Conservation (phyloP, 2,888 invertebrate species). For the Rhagophthalmus giganteus region DNA sequence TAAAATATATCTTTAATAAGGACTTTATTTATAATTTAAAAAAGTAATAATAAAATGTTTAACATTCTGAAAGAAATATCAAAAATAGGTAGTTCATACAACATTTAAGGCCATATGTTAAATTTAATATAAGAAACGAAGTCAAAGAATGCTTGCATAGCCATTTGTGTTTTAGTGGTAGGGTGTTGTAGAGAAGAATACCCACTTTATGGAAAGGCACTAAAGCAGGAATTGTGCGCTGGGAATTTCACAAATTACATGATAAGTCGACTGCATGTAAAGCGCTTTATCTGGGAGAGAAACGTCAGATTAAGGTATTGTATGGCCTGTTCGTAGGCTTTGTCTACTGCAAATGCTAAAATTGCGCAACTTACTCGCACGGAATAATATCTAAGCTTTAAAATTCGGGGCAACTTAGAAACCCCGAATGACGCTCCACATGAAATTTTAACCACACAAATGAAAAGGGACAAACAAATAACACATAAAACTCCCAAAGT, state of each 20-base stretch:
- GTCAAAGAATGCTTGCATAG: conserved; percentile 11
- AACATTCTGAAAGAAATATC: neutral
- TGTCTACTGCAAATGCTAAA: conserved; percentile 18
- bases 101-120: too few species aligned
- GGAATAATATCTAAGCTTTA: conserved; percentile 14
- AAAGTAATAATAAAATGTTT: too few species aligned
- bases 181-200: conserved; percentile 15
- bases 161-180: conserved; percentile 10
- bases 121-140: conserved; percentile 16
- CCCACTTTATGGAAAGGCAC: conserved; percentile 15
- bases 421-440: conserved; percentile 5
- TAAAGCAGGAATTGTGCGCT: conserved; percentile 15
- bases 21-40: too few species aligned
- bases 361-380: conserved; percentile 14
- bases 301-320: conserved; percentile 24
- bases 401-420: conserved; percentile 7
- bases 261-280: conserved; percentile 24
- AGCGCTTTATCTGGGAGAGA: conserved; percentile 23
- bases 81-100: too few species aligned
- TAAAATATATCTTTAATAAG: too few species aligned
- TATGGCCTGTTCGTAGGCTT: conserved; percentile 15
- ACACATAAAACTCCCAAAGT: too few species aligned
- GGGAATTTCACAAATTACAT: conserved; percentile 25
- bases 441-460: conserved; percentile 8
- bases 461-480: conserved; percentile 6